Base-by-base conservation (phyloP, 2,113 vertebrate genomes). In the Indicator maculatus region DNA sequence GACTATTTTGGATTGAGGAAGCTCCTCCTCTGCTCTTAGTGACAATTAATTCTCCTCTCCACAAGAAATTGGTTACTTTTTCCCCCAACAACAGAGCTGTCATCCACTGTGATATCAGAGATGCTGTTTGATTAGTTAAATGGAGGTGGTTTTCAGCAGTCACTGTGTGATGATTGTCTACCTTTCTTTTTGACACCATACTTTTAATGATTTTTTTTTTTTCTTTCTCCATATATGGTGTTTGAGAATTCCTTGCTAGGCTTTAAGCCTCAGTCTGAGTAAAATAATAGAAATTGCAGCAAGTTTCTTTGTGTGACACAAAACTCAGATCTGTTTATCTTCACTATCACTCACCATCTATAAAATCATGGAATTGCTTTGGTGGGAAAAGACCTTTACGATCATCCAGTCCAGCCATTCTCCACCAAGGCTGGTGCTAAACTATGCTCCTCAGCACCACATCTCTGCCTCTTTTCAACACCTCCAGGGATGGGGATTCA, bases 1-100 rank as follows among this genome's bases (percentile, higher is more conserved):
- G 12, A 75, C 69, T 65, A 58, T 88, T 93, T 80, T 69, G 61
- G 83, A 84, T 86, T 95, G 78, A 88, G 61, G 79, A 90, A 77
- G 91, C 31, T 86, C 65, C 60, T 93, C 64, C 79, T 91, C 65
- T 86, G 58, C 73, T 95, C 41, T 91, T 60, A 53, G 31, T 65
- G 38, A 55, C 60, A 81, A 83, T 88, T 94, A 24, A 60, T 83
- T 81, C 58, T 55, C 31, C 24, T 83, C 44, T 31, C 24, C 58
- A 41, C 65, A 74, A 92, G 39, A 88, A 93, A 75, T 14, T 23
- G 36, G 58, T 86, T 89, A 77, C 17, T 81, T 90, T 76, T 91
- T 61, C 69, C 63, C 74, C 59, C 78, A 83, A 63, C 56, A 76
- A n/a, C 56, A 93, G 53, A 84, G 21, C 23, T 88, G 79, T 78